Evolutionary conservation across 2,888 invertebrate genomes (phyloP).

Genomic region (Drosophila planitibia): DNA sequence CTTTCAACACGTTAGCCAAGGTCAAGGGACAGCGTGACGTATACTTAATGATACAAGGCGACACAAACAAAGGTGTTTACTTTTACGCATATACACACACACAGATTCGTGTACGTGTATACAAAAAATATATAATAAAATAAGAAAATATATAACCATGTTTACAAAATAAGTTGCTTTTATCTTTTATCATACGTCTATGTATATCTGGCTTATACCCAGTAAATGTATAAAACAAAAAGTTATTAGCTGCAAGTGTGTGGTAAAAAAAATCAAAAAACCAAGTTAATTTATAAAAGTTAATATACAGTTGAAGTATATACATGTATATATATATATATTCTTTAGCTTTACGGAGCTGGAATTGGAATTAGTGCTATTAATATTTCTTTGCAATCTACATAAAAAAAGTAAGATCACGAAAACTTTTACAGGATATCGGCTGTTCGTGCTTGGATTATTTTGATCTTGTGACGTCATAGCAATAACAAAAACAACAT

Average conservation of each 20-base stretch:
- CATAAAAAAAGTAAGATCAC: not conserved
- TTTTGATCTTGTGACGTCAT: conserved; percentile 65
- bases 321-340: not conserved
- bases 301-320: not conserved
- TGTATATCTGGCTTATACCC: not conserved
- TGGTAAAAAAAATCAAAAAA: not conserved
- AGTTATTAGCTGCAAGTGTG: not conserved
- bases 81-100: conserved; percentile 1
- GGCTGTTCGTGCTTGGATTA: not conserved
- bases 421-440: conserved; percentile 4
- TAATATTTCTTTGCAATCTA: not conserved
- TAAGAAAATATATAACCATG: conserved; percentile 20
- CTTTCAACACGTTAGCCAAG: conserved; percentile 50
- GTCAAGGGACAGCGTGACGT: conserved; percentile 55
- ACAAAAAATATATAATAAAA: conserved; percentile 3
- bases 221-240: not conserved
- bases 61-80: conserved; percentile 38
- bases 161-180: conserved; percentile 30
- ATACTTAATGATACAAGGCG: conserved; percentile 27
- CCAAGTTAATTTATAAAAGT: not conserved
- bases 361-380: not conserved
- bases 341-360: not conserved
- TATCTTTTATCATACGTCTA: not conserved
- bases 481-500: conserved; percentile 39
- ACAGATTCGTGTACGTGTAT: conserved; percentile 1